Conservation (phyloP, 1,140 invertebrate species). For the Drosophila grimshawi region DNA sequence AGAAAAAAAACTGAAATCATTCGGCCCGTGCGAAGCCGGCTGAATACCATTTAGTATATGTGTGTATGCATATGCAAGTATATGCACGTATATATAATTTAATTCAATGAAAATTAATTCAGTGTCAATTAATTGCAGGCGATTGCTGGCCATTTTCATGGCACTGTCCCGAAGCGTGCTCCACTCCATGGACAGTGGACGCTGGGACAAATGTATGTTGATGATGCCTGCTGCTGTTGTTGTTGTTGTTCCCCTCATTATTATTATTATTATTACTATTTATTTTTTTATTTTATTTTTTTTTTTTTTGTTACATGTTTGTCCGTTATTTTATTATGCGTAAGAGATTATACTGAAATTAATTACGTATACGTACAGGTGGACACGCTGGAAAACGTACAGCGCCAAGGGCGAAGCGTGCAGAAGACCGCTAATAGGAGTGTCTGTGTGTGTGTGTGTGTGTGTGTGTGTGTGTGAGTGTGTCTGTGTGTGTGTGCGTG, state of each 20-base stretch:
- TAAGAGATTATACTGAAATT: slow-evolving; percentile 81
- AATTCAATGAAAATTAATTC: slow-evolving; percentile 63
- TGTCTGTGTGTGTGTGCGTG: neutral
- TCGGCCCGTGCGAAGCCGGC: too few relatives aligned
- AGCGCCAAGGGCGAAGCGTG: slow-evolving; percentile 19
- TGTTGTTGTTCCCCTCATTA: neutral
- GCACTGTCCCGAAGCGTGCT: slow-evolving; percentile 9
- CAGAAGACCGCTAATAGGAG: slow-evolving; percentile 66
- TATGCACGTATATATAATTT: slow-evolving; percentile 40
- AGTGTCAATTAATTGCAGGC: slow-evolving; percentile 70
- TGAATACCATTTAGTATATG: slow-evolving; percentile 3
- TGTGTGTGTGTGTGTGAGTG: neutral
- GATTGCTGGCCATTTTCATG: slow-evolving; percentile 33
- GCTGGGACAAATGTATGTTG: slow-evolving; percentile 40
- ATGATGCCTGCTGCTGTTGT: slow-evolving; percentile 19
- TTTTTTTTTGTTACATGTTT: slow-evolving; percentile 31
- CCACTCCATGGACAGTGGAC: neutral
- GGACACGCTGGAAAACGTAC: slow-evolving; percentile 35
- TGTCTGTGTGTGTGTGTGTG: slow-evolving; percentile 14
- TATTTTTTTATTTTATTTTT: too few relatives aligned
- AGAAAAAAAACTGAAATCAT: neutral
- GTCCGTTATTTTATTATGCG: slow-evolving; percentile 74
- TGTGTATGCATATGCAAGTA: neutral
- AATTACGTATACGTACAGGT: slow-evolving; percentile 81
- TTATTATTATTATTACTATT: neutral